Conservation (phyloP, 2,797 vertebrate species). For the Orestias chungarensis region DNA sequence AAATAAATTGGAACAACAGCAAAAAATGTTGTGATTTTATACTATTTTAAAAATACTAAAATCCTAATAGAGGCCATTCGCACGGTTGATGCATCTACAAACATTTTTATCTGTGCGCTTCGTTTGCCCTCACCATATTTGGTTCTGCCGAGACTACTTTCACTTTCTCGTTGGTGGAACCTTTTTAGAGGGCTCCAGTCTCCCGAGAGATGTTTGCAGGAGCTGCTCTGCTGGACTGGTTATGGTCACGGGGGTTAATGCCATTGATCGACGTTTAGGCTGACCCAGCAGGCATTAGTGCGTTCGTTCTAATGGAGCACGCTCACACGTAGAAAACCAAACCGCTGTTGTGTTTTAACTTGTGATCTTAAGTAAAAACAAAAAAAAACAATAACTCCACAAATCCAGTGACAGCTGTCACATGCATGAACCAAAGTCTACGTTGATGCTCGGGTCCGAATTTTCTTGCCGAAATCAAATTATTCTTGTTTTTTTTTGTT, state of each 20-base stretch:
- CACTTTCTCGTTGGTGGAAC: not conserved
- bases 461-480: too few relatives aligned
- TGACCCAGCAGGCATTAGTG: constrained; percentile 33
- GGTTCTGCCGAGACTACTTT: not conserved
- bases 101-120: too few relatives aligned
- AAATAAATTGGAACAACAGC: not conserved
- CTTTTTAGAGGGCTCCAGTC: constrained; percentile 6
- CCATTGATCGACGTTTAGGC: constrained; percentile 44
- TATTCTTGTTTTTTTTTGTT: too few relatives aligned
- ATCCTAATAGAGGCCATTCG: too few relatives aligned
- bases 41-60: not conserved
- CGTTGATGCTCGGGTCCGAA: too few relatives aligned
- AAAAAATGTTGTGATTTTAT: not conserved
- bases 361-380: not conserved
- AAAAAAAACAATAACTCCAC: too few relatives aligned
- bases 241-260: constrained; percentile 29
- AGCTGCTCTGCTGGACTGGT: constrained; percentile 12
- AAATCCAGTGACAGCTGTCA: too few relatives aligned
- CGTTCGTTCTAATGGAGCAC: constrained; percentile 32
- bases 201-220: constrained; percentile 7
- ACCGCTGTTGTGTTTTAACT: not conserved
- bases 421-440: too few relatives aligned
- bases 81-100: not conserved
- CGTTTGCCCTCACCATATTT: not conserved
- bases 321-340: not conserved